Base-by-base conservation (phyloP, 2,888 invertebrate genomes). In the Amphimallon solstitiale region DNA sequence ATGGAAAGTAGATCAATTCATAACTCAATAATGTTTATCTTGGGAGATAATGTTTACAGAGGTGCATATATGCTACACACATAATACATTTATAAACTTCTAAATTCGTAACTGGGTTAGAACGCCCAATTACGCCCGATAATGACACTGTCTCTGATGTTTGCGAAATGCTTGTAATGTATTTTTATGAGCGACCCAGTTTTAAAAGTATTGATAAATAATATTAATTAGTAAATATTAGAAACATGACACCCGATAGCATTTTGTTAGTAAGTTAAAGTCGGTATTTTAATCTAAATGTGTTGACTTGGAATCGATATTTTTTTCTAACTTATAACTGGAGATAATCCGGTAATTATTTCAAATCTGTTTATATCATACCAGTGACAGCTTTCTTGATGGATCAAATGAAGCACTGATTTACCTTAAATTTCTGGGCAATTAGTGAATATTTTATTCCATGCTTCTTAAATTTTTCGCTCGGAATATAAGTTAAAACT, bases 1-100 rank as follows among this genome's bases (percentile, higher is more conserved):
- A 59, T 43, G 29, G 56, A 59, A 59, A 59, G 56, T 59, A 40
- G 56, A 59, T 59, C 40, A 59, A 52, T 52, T 52, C 52, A 37
- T 52, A 52, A 35, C 23, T 29, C 5, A 14, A 43, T 21, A 29
- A 29, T 29, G 43, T 23, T 59, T 59, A 43, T 59, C 43, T 59
- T 43, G n/a, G 34, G 29, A 43, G 56, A 59, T 59, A 43, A 29
- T 45, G 9, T 12, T 56, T 43, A 56, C n/a, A 29, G 23, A 59
- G 7, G 29, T 29, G 29, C 29, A 29, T 29, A 7, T 5, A 29
- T n/a, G n/a, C n/a, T n/a, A n/a, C n/a, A n/a, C 9, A 29, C 29
- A 29, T 29, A 29, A 29, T 43, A 43, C 43, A 59, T 59, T 59
- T 59, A 59, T 10, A 34, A 59, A 34, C 29, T 43, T 56, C 43